A percentile compares a stretch with the other conserved stretches of the same genome.
These are phyloP conservation scores for Agrotis clavis DNA, from an alignment of 2,888 invertebrate genomes.

Conservation along the genomic window DNA sequence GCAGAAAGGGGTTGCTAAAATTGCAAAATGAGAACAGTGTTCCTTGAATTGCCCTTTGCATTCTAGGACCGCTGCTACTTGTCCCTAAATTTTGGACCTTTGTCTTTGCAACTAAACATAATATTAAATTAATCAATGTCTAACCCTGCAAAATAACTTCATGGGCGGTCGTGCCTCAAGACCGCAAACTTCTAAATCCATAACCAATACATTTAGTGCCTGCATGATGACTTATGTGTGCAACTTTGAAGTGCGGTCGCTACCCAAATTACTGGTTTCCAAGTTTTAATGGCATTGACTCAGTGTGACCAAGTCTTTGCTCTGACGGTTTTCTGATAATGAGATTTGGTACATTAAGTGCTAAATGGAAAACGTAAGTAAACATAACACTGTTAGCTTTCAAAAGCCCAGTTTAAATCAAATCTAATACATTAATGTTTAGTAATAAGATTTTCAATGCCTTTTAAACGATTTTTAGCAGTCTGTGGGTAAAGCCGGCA, in stretches of 20 bases:
- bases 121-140: conserved; percentile 1
- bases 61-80: no score
- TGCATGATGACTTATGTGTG: conserved; percentile 7
- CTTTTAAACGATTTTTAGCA: conserved; percentile 12
- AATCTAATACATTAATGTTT: conserved; percentile 36
- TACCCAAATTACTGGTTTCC: conserved; percentile 44
- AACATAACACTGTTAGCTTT: conserved; percentile 33
- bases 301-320: conserved; percentile 25
- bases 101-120: neutral
- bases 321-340: conserved; percentile 44
- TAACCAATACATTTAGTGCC: conserved; percentile 12
- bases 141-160: neutral
- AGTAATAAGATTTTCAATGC: conserved; percentile 20
- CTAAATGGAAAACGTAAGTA: conserved; percentile 49
- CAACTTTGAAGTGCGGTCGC: conserved; percentile 24
- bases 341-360: conserved; percentile 50
- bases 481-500: neutral
- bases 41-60: no score
- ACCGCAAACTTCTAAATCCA: conserved; percentile 12
- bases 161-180: neutral
- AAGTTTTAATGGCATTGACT: conserved; percentile 49
- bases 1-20: no score
- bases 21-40: no score
- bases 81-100: no score
- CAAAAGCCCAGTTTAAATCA: conserved; percentile 32